phyloP scores from a whole-genome alignment of 2,797 vertebrate genomes.

The Balearica regulorum region DNA sequence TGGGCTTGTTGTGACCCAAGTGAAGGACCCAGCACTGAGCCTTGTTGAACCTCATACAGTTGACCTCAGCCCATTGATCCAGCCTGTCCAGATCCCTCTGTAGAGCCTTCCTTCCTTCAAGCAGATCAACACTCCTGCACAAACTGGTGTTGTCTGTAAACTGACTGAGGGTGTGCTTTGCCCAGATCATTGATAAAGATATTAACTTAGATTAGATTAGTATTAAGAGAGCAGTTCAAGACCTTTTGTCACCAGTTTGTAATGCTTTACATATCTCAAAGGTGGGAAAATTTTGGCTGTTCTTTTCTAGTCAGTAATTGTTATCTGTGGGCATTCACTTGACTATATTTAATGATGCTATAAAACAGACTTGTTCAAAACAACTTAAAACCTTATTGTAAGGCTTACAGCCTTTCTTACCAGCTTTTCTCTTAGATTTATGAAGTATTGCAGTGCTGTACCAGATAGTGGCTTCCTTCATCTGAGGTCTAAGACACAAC shows the following conservation, averaged over 20 bases:
- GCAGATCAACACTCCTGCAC: fast-evolving
- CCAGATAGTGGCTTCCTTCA: neutral
- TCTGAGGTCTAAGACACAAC: neutral
- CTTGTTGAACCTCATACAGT: neutral
- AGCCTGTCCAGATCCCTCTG: neutral
- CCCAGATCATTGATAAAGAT: neutral
- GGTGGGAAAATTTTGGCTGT: neutral
- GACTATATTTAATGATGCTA: neutral
- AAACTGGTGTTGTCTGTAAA: neutral
- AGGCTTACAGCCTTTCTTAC: neutral
- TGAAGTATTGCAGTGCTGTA: neutral
- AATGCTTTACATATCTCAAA: neutral
- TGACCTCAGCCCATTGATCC: fast-evolving
- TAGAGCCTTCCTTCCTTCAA: neutral
- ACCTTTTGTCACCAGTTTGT: neutral
- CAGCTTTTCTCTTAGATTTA: neutral
- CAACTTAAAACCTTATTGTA: neutral
- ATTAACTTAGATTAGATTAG: neutral
- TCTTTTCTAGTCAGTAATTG: neutral
- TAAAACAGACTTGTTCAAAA: neutral
- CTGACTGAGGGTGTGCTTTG: too few species aligned
- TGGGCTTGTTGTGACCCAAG: neutral
- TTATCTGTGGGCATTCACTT: neutral
- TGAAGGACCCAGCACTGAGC: too few species aligned
- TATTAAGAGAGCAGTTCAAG: neutral